phyloP scores from a whole-genome alignment of 2,797 vertebrate species.

The Apogon hyalosoma region DNA sequence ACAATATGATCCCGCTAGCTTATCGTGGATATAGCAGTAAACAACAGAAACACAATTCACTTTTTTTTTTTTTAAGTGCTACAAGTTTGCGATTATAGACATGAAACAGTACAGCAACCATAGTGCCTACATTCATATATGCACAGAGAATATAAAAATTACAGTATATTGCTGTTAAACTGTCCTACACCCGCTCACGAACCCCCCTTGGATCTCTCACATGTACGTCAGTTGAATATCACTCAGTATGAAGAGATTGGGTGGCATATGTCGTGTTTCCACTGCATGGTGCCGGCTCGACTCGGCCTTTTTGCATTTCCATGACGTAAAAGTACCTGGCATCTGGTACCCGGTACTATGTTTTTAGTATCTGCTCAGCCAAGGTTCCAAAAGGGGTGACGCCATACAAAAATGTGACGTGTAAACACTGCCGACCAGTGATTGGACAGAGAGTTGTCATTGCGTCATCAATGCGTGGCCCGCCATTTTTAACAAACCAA shows the following conservation, averaged over 20 bases:
- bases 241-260: slow-evolving; percentile 38
- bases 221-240: slow-evolving; percentile 37
- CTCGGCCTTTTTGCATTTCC: too few relatives aligned
- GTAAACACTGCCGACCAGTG: too few relatives aligned
- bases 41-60: slow-evolving; percentile 81
- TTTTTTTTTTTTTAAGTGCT: slow-evolving; percentile 79
- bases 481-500: too few relatives aligned
- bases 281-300: too few relatives aligned
- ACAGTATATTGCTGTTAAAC: slow-evolving; percentile 81
- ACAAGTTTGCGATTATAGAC: slow-evolving; percentile 81
- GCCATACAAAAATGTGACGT: too few relatives aligned
- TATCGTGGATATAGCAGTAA: slow-evolving; percentile 84
- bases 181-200: slow-evolving; percentile 54
- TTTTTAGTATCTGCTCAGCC: too few relatives aligned
- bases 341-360: too few relatives aligned
- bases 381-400: too few relatives aligned
- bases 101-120: slow-evolving; percentile 80
- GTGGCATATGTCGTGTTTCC: background rate
- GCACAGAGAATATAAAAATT: slow-evolving; percentile 76
- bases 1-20: slow-evolving; percentile 81
- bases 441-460: too few relatives aligned
- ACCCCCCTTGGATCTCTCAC: slow-evolving; percentile 38
- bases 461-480: too few relatives aligned
- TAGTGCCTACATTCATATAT: slow-evolving; percentile 83
- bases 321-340: too few relatives aligned